A percentile compares a stretch with the other conserved stretches of the same genome.
Evolutionary conservation across 2,113 vertebrate species (phyloP).

Genomic region (Leucopsar rothschildi): DNA sequence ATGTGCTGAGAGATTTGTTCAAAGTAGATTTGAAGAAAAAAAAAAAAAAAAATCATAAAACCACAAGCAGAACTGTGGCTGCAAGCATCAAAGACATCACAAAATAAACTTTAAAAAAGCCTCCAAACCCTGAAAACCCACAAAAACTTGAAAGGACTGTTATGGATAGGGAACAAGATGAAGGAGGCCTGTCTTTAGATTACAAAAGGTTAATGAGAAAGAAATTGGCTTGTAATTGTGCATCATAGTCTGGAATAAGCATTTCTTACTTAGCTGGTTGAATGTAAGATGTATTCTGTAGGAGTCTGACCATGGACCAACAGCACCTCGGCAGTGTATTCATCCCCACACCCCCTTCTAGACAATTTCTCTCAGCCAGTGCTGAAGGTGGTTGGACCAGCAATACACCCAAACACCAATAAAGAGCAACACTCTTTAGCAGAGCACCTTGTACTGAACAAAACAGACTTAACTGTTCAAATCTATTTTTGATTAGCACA

Average conservation of each 20-base stretch:
- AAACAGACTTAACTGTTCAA: neutral
- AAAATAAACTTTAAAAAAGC: neutral
- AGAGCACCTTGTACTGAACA: neutral
- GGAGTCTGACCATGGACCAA: accelerated
- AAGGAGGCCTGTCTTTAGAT: neutral
- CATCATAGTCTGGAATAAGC: neutral
- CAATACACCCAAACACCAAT: neutral
- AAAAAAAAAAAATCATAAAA: neutral
- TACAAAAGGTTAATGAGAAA: neutral
- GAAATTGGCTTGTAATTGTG: neutral
- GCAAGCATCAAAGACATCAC: neutral
- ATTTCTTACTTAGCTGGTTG: neutral
- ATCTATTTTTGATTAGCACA: neutral
- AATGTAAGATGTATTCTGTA: neutral
- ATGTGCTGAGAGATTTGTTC: neutral
- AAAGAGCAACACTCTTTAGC: neutral
- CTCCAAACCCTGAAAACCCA: neutral
- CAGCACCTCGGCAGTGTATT: neutral
- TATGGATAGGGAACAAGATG: neutral
- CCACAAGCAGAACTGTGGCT: neutral
- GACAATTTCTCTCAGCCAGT: neutral
- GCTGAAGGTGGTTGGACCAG: neutral
- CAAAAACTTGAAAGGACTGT: neutral
- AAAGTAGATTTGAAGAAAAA: neutral
- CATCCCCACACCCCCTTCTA: accelerated